Conservation (phyloP, 2,888 invertebrate species). For the Limnephilus auricula region DNA sequence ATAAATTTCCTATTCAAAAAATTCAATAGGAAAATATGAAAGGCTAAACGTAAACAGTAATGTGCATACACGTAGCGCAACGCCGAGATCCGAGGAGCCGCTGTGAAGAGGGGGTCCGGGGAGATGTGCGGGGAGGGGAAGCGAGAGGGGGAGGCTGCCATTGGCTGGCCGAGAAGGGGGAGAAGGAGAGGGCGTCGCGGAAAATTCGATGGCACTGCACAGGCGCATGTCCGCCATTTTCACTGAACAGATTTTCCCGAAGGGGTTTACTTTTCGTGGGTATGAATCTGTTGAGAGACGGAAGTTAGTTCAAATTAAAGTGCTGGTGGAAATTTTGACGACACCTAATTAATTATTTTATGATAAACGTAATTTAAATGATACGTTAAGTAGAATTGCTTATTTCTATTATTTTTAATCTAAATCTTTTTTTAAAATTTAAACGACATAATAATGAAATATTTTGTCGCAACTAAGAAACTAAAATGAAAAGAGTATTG, state of each 20-base stretch:
- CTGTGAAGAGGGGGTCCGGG: not conserved
- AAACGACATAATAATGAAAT: not conserved
- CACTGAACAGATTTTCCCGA: constrained; percentile 28
- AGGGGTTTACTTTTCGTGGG: constrained; percentile 31
- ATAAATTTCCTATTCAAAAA: constrained; percentile 40
- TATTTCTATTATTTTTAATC: too few species aligned
- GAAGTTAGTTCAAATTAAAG: not conserved
- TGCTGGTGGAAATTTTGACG: not conserved
- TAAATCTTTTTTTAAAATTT: too few species aligned
- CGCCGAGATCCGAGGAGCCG: not conserved
- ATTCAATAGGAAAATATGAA: constrained; percentile 53
- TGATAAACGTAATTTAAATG: not conserved
- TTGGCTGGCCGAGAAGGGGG: constrained; percentile 49
- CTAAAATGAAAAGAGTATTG: too few species aligned
- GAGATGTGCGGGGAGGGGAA: not conserved
- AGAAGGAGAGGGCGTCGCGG: constrained; percentile 41
- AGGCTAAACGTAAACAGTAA: constrained; percentile 55
- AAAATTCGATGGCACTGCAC: constrained; percentile 63
- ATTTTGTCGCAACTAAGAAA: not conserved
- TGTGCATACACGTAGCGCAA: constrained; percentile 30
- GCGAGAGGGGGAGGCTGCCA: constrained; percentile 31
- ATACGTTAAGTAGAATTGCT: too few species aligned
- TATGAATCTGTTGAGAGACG: not conserved
- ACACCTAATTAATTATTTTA: not conserved
- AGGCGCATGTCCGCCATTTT: constrained; percentile 59